phyloP scores from a whole-genome alignment of 2,797 vertebrate genomes.

The Tragelaphus oryx region DNA sequence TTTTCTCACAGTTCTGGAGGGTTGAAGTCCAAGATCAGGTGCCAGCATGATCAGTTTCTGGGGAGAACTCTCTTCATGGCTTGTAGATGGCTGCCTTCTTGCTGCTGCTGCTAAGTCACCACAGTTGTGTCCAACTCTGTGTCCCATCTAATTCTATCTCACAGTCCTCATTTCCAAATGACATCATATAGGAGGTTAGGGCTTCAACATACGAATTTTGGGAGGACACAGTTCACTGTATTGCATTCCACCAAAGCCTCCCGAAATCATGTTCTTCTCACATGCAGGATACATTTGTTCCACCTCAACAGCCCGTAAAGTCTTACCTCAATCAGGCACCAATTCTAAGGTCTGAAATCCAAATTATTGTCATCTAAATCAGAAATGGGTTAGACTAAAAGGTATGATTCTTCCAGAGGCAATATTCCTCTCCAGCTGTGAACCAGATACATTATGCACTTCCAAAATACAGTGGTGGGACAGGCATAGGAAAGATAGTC shows the following conservation, averaged over 20 bases:
- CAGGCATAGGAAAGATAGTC: background rate
- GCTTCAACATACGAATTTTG: background rate
- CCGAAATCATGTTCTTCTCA: background rate
- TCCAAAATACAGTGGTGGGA: background rate
- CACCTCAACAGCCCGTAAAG: background rate
- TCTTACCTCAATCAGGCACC: background rate
- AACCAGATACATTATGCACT: background rate
- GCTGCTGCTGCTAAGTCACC: background rate
- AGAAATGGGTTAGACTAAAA: background rate
- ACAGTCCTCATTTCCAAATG: background rate
- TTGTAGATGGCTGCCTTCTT: background rate
- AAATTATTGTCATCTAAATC: background rate
- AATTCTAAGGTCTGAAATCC: background rate
- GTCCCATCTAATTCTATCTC: background rate
- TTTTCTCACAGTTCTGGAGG: background rate
- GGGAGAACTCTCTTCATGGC: background rate
- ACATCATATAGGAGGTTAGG: background rate
- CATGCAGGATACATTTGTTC: background rate
- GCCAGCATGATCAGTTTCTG: background rate
- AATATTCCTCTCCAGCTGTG: background rate
- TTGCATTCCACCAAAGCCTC: background rate
- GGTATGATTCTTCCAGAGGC: background rate
- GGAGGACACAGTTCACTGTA: background rate
- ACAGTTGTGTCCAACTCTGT: no score
- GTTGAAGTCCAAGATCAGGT: background rate